Conservation (phyloP, 1,140 invertebrate species). For the Drosophila malerkotliana region DNA sequence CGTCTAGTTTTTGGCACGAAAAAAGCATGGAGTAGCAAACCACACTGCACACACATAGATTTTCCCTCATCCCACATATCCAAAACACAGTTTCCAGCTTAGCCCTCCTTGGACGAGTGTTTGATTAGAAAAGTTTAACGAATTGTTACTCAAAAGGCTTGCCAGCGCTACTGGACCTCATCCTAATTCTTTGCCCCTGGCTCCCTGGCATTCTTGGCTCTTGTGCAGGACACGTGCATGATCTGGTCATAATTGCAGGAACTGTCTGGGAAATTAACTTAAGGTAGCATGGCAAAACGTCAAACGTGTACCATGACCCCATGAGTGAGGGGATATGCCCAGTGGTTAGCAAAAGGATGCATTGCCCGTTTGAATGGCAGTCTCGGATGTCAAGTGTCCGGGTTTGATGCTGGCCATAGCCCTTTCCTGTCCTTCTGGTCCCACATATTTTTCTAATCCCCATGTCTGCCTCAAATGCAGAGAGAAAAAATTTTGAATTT, state of each 20-base stretch:
- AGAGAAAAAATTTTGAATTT: neutral
- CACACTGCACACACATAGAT: slow-evolving; percentile 3
- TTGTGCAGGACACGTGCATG: slow-evolving; percentile 15
- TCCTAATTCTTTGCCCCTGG: neutral
- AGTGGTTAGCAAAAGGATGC: slow-evolving; percentile 10
- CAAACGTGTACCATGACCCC: slow-evolving; percentile 10
- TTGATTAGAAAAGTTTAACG: slow-evolving; percentile 75
- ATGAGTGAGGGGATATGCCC: neutral
- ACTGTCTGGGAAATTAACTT: slow-evolving; percentile 29
- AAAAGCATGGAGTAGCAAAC: slow-evolving; percentile 2
- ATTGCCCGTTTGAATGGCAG: slow-evolving; percentile 25
- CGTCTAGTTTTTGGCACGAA: slow-evolving; percentile 55
- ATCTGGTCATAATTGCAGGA: slow-evolving; percentile 45
- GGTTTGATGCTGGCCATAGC: slow-evolving; percentile 30
- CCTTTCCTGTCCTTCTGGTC: slow-evolving; percentile 27
- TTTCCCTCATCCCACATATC: slow-evolving; percentile 5
- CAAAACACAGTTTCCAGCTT: slow-evolving; percentile 14
- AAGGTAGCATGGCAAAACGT: slow-evolving; percentile 19
- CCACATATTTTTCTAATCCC: slow-evolving; percentile 26
- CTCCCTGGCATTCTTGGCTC: neutral
- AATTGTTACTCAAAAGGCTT: slow-evolving; percentile 63
- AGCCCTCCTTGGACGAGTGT: slow-evolving; percentile 55
- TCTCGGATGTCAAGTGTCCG: slow-evolving; percentile 39
- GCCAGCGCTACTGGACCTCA: slow-evolving; percentile 3
- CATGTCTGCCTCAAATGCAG: slow-evolving; percentile 1